phyloP scores from a whole-genome alignment of 2,113 vertebrate species.

The Monopterus albus region DNA sequence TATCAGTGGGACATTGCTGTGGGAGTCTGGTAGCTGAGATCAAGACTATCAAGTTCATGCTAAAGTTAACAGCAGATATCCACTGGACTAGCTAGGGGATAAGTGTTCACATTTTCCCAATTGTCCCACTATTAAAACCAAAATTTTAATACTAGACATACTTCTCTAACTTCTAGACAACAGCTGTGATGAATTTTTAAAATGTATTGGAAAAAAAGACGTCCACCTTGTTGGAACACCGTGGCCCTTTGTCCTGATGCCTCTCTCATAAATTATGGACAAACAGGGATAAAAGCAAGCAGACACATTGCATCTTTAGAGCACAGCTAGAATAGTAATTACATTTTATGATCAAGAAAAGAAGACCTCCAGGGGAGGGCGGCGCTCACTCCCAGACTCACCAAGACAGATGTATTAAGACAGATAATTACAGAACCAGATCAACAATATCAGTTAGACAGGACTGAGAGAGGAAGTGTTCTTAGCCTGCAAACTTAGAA shows the following conservation, averaged over 20 bases:
- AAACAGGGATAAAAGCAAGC: constrained; percentile 14
- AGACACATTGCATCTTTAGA: constrained; percentile 22
- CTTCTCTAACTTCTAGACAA: background rate
- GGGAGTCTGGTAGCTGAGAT: background rate
- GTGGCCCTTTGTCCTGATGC: background rate
- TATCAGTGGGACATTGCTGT: background rate
- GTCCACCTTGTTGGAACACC: constrained; percentile 30
- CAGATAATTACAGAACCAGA: constrained; percentile 30
- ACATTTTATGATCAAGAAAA: constrained; percentile 40
- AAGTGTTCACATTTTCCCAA: background rate
- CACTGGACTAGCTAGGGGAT: background rate
- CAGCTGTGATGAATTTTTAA: constrained; percentile 33
- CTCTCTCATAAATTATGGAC: constrained; percentile 49
- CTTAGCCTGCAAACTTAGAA: background rate
- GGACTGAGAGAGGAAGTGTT: background rate
- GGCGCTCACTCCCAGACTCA: constrained; percentile 12
- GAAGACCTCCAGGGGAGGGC: constrained; percentile 18
- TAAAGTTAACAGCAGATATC: constrained; percentile 20
- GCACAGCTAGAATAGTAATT: constrained; percentile 43
- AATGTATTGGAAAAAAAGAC: constrained; percentile 3
- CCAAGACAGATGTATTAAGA: constrained; percentile 12
- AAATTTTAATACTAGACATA: background rate
- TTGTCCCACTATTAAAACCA: background rate
- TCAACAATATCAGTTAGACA: background rate
- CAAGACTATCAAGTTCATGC: background rate